Percentiles rank a stretch among this genome's conserved stretches.
phyloP scores from a whole-genome alignment of 2,888 invertebrate genomes.

The Timema podura region DNA sequence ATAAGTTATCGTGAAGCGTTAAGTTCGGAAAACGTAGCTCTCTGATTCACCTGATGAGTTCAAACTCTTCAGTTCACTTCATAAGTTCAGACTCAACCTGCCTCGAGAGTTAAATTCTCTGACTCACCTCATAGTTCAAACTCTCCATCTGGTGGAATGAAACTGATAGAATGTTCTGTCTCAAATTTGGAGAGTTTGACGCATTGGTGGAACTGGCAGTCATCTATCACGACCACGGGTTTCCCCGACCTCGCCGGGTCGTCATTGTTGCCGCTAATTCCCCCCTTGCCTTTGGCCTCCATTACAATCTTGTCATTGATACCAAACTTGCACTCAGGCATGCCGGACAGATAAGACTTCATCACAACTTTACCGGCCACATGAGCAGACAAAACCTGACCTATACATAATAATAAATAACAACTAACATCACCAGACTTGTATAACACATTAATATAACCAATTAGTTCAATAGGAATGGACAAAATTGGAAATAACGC shows the following conservation, averaged over 20 bases:
- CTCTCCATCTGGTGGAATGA: constrained; percentile 99
- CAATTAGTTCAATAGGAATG: no score
- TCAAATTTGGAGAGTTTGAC: constrained; percentile 99
- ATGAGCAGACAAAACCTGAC: constrained; percentile 97
- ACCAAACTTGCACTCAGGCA: constrained; percentile 99
- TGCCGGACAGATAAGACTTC: constrained; percentile 99
- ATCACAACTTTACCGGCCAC: constrained; percentile 99
- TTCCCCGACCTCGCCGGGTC: constrained; percentile 57
- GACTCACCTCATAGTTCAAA: constrained; percentile 95
- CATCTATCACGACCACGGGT: constrained; percentile 99
- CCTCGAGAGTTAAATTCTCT: no score
- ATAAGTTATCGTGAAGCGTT: no score
- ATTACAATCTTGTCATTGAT: constrained; percentile 99
- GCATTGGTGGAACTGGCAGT: constrained; percentile 99
- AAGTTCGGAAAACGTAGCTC: no score
- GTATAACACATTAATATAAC: no score
- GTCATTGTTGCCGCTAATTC: constrained; percentile 45
- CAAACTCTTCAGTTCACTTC: no score
- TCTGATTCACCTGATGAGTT: no score
- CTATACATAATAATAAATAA: constrained; percentile 46
- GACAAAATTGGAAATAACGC: no score
- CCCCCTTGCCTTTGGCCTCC: constrained; percentile 84
- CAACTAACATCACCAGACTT: no score
- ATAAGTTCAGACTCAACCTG: no score
- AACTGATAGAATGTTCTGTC: constrained; percentile 99